Percentiles rank a stretch among this genome's conserved stretches.
Evolutionary conservation across 2,797 vertebrate species (phyloP).

Genomic region (Dipus sagitta): DNA sequence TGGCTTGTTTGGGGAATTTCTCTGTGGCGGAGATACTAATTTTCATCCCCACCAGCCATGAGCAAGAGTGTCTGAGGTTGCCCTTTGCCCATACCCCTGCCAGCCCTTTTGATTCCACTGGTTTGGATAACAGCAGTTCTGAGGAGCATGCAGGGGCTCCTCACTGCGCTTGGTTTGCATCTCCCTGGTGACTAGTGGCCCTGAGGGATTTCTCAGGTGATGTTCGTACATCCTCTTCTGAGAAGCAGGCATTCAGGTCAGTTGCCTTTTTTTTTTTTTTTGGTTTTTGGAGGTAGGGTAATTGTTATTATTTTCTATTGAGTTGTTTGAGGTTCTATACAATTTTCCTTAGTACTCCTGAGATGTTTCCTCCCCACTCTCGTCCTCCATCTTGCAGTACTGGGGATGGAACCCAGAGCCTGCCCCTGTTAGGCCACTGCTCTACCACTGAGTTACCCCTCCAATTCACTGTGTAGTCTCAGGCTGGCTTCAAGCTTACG

Average conservation of each 20-base stretch:
- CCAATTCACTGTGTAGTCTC: too few relatives aligned
- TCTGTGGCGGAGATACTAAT: too few relatives aligned
- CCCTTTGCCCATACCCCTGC: not conserved
- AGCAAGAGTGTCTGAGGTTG: not conserved
- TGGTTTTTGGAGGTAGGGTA: not conserved
- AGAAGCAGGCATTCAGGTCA: not conserved
- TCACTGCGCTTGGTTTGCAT: not conserved
- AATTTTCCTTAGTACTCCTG: not conserved
- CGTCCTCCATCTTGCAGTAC: too few relatives aligned
- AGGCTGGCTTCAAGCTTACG: too few relatives aligned
- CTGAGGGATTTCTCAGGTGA: not conserved
- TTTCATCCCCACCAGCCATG: not conserved
- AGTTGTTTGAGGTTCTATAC: not conserved
- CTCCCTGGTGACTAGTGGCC: not conserved
- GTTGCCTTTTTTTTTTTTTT: not conserved
- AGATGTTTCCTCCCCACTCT: not conserved
- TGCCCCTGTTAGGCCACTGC: not conserved
- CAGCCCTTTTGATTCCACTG: not conserved
- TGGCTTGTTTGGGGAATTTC: not conserved
- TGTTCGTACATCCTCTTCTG: not conserved
- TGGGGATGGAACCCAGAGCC: not conserved
- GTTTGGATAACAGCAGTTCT: not conserved
- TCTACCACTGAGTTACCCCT: not conserved
- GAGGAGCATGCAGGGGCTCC: not conserved
- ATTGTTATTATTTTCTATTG: not conserved